Percentiles rank a stretch among this genome's conserved stretches.
phyloP scores from a whole-genome alignment of 2,113 vertebrate species.

The Gymnorhina tibicen region DNA sequence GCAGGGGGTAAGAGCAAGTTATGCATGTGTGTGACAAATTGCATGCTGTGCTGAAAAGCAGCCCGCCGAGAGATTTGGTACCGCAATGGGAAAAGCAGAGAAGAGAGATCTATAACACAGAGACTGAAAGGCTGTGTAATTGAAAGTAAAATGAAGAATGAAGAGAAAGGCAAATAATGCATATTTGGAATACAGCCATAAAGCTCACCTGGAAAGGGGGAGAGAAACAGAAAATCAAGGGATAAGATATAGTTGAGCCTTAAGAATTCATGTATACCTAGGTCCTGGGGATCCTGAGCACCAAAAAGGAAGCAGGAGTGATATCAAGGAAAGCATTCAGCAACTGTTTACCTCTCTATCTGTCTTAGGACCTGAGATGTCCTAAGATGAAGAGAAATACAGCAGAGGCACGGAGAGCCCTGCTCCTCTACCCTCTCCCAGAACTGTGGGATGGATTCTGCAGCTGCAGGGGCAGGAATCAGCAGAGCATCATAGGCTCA shows the following conservation, averaged over 20 bases:
- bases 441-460: not conserved
- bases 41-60: not conserved
- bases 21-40: not conserved
- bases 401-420: accelerated
- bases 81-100: not conserved
- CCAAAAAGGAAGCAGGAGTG: not conserved
- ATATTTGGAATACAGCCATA: not conserved
- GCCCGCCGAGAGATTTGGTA: not conserved
- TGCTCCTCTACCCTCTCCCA: not conserved
- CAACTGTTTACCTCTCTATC: not conserved
- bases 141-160: not conserved
- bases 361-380: not conserved
- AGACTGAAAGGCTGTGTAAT: not conserved
- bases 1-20: accelerated
- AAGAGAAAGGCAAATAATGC: not conserved
- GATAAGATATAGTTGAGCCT: not conserved
- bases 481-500: not conserved
- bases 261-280: not conserved
- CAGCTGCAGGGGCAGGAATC: not conserved
- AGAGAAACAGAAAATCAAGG: not conserved
- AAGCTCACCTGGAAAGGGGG: not conserved
- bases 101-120: not conserved
- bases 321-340: not conserved
- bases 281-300: not conserved
- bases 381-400: not conserved